Evolutionary conservation across 2,797 vertebrate species (phyloP).

Genomic region (Artibeus lituratus): DNA sequence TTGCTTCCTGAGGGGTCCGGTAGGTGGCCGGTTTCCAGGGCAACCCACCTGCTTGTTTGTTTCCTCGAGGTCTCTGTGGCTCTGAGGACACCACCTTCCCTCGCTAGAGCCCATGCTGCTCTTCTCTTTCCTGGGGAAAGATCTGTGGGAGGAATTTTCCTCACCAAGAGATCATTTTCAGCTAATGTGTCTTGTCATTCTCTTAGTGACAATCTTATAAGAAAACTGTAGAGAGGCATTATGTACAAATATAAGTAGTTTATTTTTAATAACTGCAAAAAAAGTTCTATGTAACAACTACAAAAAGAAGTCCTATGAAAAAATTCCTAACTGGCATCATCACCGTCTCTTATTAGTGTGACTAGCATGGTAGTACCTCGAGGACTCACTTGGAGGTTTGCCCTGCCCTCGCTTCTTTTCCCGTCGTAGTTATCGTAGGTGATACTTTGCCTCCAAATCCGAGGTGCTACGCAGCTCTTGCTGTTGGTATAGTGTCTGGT

Average conservation of each 20-base stretch:
- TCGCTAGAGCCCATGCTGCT: not conserved
- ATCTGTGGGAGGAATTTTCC: not conserved
- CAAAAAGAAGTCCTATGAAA: slow-evolving; percentile 40
- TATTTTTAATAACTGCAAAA: slow-evolving; percentile 63
- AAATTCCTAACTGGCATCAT: not conserved
- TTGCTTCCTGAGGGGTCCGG: not conserved
- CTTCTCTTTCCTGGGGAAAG: not conserved
- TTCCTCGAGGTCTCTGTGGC: not conserved
- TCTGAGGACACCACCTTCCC: not conserved
- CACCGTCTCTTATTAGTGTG: not conserved
- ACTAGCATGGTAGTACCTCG: slow-evolving; percentile 42
- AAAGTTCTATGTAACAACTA: slow-evolving; percentile 46
- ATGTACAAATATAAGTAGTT: slow-evolving; percentile 65
- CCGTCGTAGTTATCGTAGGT: not conserved
- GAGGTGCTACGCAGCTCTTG: slow-evolving; percentile 55
- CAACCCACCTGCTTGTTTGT: not conserved
- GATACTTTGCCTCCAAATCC: slow-evolving; percentile 34
- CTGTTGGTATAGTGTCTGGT: not conserved
- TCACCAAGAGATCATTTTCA: slow-evolving; percentile 46
- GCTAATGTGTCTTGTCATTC: slow-evolving; percentile 49
- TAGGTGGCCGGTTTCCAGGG: not conserved
- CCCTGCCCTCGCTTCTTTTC: not conserved
- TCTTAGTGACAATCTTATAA: slow-evolving; percentile 68
- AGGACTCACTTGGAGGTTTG: not conserved
- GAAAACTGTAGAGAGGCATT: slow-evolving; percentile 67